Conservation (phyloP, 2,113 vertebrate genomes). For the Leucoraja erinaceus region DNA sequence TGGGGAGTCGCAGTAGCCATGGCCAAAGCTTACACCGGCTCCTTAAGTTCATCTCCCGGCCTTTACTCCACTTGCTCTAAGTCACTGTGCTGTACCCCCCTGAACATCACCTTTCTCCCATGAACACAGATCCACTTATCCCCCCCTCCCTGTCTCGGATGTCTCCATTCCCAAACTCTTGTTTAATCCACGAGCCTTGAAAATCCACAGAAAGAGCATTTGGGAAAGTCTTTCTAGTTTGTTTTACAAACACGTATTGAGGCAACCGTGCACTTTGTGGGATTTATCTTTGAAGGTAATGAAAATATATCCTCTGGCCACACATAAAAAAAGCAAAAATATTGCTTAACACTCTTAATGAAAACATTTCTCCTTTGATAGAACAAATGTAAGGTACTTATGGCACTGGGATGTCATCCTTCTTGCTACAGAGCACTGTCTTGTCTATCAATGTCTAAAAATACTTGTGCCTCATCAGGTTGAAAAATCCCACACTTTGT, state of each 20-base stretch:
- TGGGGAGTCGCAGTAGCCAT: no score
- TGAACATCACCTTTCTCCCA: no score
- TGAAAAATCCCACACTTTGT: neutral
- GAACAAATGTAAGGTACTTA: neutral
- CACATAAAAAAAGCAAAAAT: neutral
- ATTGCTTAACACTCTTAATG: neutral
- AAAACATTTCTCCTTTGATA: neutral
- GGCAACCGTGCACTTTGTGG: neutral
- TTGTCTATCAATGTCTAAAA: neutral
- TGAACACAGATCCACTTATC: no score
- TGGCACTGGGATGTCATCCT: neutral
- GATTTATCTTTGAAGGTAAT: neutral
- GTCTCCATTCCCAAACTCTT: no score
- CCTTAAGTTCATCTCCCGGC: no score
- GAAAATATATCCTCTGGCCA: no score
- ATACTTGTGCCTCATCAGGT: neutral
- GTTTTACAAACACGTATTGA: neutral
- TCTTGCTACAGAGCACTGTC: neutral
- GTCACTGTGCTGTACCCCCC: no score
- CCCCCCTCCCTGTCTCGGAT: no score
- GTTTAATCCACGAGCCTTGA: no score
- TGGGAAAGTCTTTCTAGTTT: neutral
- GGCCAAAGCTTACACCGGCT: no score
- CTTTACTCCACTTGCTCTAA: no score
- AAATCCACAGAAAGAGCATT: neutral